Evolutionary conservation across 2,888 invertebrate genomes (phyloP).

Genomic region (Stomorhina lunata): DNA sequence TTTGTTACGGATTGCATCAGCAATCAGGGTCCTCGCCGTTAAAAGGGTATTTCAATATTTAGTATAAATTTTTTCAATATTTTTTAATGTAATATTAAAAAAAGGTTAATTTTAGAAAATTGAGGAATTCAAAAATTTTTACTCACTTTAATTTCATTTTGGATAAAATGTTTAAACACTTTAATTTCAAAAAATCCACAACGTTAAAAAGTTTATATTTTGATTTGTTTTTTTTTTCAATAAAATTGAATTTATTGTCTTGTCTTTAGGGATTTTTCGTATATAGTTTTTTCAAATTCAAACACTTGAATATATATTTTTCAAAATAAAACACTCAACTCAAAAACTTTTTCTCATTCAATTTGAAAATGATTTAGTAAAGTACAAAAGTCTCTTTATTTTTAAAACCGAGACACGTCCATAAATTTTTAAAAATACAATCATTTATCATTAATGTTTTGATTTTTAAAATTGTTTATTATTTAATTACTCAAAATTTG

Average conservation of each 20-base stretch:
- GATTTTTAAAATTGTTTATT: not conserved
- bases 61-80: too few relatives aligned
- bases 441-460: not conserved
- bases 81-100: too few relatives aligned
- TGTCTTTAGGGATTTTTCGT: not conserved
- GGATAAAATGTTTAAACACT: conserved; percentile 69
- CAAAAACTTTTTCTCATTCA: too few relatives aligned
- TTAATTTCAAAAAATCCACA: conserved; percentile 52
- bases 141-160: conserved; percentile 76
- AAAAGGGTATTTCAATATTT: too few relatives aligned
- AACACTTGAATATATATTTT: not conserved
- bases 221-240: too few relatives aligned
- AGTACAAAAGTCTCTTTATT: too few relatives aligned
- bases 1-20: too few relatives aligned
- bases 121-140: not conserved
- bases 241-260: not conserved
- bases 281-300: not conserved
- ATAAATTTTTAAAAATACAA: not conserved
- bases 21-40: too few relatives aligned
- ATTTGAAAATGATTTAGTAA: too few relatives aligned
- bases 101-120: too few relatives aligned
- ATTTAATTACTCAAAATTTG: not conserved
- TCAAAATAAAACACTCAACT: too few relatives aligned
- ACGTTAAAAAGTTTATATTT: not conserved
- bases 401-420: not conserved